A percentile compares a stretch with the other conserved stretches of the same genome.
Conservation (phyloP, 2,797 vertebrate species). For the Urocyon cinereoargenteus region DNA sequence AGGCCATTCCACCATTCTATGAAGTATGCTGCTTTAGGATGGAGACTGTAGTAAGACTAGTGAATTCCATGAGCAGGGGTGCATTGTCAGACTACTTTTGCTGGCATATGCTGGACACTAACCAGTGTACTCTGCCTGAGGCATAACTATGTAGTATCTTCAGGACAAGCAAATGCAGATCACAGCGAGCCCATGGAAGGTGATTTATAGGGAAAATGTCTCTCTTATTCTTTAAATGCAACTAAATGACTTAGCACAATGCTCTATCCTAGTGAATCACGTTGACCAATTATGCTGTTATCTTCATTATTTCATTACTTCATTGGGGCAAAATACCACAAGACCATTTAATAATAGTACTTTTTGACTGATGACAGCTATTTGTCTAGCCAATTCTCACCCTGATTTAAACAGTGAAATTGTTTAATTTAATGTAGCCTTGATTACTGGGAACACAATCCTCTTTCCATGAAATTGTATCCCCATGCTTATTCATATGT, state of each 20-base stretch:
- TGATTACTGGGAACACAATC: neutral
- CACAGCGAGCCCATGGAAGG: no score
- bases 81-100: neutral
- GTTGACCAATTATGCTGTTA: neutral
- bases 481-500: neutral
- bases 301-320: no score
- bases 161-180: neutral
- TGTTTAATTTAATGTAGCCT: neutral
- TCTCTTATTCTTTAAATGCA: neutral
- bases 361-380: neutral
- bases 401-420: neutral
- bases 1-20: neutral
- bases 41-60: neutral
- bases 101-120: no score
- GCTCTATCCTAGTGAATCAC: neutral
- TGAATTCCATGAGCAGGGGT: neutral
- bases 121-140: neutral
- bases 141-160: fast-evolving
- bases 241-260: neutral
- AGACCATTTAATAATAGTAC: neutral
- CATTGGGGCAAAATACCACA: neutral
- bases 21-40: neutral
- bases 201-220: neutral
- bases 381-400: neutral
- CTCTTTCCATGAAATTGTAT: constrained; percentile 16